phyloP scores from a whole-genome alignment of 2,797 vertebrate species.

The Hippocampus kuda region DNA sequence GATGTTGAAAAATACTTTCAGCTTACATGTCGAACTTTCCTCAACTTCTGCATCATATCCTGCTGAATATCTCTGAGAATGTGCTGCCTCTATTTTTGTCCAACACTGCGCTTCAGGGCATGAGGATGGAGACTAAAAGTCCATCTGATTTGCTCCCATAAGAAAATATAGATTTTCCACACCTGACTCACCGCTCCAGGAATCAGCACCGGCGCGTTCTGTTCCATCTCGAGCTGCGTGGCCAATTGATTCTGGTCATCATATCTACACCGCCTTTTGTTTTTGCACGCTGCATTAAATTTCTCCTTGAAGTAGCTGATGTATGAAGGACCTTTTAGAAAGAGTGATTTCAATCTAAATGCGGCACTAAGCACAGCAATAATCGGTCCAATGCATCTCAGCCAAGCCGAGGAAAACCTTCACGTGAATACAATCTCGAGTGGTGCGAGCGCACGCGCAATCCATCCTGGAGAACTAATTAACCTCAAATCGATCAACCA shows the following conservation, averaged over 20 bases:
- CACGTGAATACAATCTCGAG: not conserved
- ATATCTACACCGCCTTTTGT: not conserved
- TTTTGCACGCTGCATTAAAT: slow-evolving; percentile 3
- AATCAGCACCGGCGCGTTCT: not conserved
- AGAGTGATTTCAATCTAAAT: not conserved
- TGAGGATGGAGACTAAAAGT: not conserved
- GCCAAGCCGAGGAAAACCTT: not conserved
- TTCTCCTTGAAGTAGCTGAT: slow-evolving; percentile 3
- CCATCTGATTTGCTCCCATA: not conserved
- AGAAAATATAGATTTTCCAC: slow-evolving; percentile 2
- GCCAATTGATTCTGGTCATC: not conserved
- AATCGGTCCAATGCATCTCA: not conserved
- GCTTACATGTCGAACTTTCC: too few species aligned
- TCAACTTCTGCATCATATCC: too few species aligned
- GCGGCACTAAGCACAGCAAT: not conserved
- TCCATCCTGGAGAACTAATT: slow-evolving; percentile 1
- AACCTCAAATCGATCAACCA: not conserved
- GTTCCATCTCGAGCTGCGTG: not conserved
- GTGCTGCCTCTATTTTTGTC: not conserved
- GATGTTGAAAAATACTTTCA: not conserved
- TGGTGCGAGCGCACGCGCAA: not conserved
- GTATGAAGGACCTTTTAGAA: slow-evolving; percentile 3
- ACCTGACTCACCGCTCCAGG: not conserved
- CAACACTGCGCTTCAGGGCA: not conserved
- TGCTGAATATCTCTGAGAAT: not conserved